These are phyloP conservation scores for Seriola rivoliana DNA, from an alignment of 2,113 vertebrate species.

Conservation along the genomic window DNA sequence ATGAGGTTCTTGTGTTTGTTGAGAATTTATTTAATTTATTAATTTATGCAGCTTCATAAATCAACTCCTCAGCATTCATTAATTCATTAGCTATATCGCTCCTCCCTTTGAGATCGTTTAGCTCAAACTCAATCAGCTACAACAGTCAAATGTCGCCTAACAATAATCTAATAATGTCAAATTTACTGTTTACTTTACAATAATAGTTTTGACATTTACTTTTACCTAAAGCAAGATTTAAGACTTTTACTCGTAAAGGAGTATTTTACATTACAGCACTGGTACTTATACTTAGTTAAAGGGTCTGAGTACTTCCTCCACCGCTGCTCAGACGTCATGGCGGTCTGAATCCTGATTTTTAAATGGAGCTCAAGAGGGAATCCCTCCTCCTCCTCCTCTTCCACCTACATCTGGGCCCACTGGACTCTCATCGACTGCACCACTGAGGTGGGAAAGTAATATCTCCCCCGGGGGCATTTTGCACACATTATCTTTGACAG, in stretches of 20 bases:
- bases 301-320: not conserved
- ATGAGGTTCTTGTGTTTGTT: not conserved
- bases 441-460: slow-evolving; percentile 53
- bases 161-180: no score
- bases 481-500: slow-evolving; percentile 86
- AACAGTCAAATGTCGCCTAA: no score
- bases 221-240: no score
- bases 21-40: not conserved
- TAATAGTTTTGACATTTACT: no score
- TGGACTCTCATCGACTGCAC: slow-evolving; percentile 50
- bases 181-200: no score
- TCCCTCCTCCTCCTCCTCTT: slow-evolving; percentile 34
- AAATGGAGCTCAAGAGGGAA: slow-evolving; percentile 24
- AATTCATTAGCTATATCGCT: no score
- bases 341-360: slow-evolving; percentile 16
- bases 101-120: no score
- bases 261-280: not conserved
- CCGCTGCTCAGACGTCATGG: not conserved
- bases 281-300: not conserved
- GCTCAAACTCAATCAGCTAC: no score
- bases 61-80: not conserved
- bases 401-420: slow-evolving; percentile 40
- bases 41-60: not conserved
- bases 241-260: no score
- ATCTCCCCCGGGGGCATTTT: slow-evolving; percentile 75